phyloP scores from a whole-genome alignment of 2,888 invertebrate species.

The Dasysyrphus tricinctus region DNA sequence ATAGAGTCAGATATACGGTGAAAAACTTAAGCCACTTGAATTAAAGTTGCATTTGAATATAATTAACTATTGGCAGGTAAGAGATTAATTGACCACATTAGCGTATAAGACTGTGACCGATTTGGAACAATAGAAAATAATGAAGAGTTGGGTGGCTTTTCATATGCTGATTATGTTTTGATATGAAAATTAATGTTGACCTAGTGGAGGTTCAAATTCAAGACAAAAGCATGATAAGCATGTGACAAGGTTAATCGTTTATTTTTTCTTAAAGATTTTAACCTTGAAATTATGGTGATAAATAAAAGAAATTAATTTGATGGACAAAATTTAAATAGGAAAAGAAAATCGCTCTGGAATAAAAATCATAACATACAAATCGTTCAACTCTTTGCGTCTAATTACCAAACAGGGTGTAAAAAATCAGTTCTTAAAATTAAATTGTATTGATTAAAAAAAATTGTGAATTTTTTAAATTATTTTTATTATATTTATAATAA shows the following conservation, averaged over 20 bases:
- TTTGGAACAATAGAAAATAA: constrained; percentile 38
- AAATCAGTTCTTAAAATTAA: not conserved
- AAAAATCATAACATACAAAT: not conserved
- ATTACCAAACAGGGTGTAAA: not conserved
- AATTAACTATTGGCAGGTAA: constrained; percentile 4
- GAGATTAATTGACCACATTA: constrained; percentile 28
- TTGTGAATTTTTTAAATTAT: too few relatives aligned
- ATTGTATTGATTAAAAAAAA: too few relatives aligned
- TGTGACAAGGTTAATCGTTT: constrained; percentile 8
- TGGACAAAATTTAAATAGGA: not conserved
- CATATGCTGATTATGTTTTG: constrained; percentile 20
- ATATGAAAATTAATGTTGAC: constrained; percentile 33
- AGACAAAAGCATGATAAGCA: not conserved
- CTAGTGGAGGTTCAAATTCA: constrained; percentile 25
- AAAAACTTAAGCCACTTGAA: constrained; percentile 9
- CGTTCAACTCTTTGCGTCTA: not conserved
- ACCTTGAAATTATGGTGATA: constrained; percentile 3
- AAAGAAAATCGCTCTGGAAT: constrained; percentile 1
- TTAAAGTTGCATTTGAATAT: constrained; percentile 6
- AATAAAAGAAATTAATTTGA: not conserved
- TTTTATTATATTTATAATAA: too few relatives aligned
- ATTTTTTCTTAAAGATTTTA: not conserved
- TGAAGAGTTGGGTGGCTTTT: constrained; percentile 22
- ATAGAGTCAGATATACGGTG: not conserved
- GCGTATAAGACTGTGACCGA: constrained; percentile 30